Evolutionary conservation across 30 jellyfish, hydroid and myxozoan genomes (phyloP).

Genomic region (Rhopilema esculentum): DNA sequence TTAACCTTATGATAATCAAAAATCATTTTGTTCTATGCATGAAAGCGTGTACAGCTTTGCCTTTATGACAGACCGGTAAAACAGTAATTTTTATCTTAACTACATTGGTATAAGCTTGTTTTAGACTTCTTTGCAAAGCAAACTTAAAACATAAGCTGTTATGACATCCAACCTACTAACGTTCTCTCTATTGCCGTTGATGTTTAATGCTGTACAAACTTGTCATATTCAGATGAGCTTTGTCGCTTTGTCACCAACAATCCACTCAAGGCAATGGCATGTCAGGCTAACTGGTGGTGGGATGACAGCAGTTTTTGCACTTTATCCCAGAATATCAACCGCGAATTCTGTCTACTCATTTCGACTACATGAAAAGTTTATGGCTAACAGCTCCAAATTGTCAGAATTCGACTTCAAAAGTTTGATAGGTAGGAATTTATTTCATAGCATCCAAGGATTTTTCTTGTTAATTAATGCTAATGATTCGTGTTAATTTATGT

Average conservation of each 20-base stretch:
- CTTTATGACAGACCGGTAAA: no score
- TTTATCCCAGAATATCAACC: slow-evolving; percentile 41
- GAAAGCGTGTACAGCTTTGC: no score
- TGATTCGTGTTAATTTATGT: no score
- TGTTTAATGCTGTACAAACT: no score
- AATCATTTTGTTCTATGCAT: no score
- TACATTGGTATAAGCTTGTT: no score
- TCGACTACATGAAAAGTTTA: slow-evolving; percentile 76
- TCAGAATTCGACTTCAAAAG: slow-evolving; percentile 87
- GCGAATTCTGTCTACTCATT: slow-evolving; percentile 46
- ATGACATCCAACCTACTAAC: no score
- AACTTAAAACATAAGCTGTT: no score
- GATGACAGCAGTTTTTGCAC: slow-evolving; percentile 67
- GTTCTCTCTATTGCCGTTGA: neutral
- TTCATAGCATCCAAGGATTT: neutral
- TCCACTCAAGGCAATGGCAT: slow-evolving; percentile 69
- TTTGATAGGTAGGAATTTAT: slow-evolving; percentile 69
- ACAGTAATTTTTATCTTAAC: no score
- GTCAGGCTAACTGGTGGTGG: slow-evolving; percentile 85
- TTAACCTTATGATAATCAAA: no score
- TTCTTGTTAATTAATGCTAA: neutral
- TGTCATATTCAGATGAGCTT: slow-evolving; percentile 65
- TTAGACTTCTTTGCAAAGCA: no score
- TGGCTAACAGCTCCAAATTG: slow-evolving; percentile 74
- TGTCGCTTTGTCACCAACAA: slow-evolving; percentile 3